Conservation (phyloP, 37 sponge, comb jelly and placozoan species). For the Aplysina aerophoba region DNA sequence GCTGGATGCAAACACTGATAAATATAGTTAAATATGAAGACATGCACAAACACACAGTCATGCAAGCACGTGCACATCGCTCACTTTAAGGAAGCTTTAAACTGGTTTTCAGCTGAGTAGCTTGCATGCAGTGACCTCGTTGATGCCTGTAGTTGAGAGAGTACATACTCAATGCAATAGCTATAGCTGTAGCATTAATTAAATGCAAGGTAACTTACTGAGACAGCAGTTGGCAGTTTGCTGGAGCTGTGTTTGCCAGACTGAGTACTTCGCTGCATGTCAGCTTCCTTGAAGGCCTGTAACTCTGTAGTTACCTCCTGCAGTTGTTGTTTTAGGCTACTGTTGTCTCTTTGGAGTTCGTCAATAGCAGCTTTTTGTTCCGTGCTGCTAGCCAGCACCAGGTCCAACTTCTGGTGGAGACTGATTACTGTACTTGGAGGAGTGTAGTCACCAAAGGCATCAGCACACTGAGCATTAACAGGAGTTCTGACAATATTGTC, state of each 20-base stretch:
- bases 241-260: background rate
- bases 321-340: background rate
- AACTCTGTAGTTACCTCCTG: background rate
- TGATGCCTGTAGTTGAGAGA: background rate
- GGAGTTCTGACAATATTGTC: no score
- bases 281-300: background rate
- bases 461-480: no score
- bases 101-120: background rate
- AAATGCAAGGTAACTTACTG: conserved; percentile 14
- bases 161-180: no score
- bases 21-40: no score
- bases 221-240: conserved; percentile 6
- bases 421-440: no score
- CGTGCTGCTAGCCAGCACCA: conserved; percentile 8
- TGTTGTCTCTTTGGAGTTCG: background rate
- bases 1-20: no score
- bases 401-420: conserved; percentile 23
- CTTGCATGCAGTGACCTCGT: background rate
- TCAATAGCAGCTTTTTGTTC: conserved; percentile 19
- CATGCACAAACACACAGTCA: no score
- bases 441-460: no score
- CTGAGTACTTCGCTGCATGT: background rate
- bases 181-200: no score
- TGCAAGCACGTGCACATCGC: no score
- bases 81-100: conserved; percentile 11